Evolutionary conservation across 2,888 invertebrate species (phyloP), one percentile per base, ranked within the genome.

Genomic region (Liposcelis brunnea): DNA sequence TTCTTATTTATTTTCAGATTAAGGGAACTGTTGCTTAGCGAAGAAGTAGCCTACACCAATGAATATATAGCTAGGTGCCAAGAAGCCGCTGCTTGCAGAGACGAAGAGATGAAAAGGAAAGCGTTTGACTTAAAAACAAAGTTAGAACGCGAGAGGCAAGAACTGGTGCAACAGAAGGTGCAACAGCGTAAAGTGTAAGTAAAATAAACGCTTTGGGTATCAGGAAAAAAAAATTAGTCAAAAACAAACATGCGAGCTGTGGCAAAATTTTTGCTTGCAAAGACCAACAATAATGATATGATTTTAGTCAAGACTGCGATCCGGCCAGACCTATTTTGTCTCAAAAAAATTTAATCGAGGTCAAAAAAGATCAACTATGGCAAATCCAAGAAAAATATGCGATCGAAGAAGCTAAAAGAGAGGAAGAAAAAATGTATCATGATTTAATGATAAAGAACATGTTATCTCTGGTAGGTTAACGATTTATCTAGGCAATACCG

Each of bases 371-470:
- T 21, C 40, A 40, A 11, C 19, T 14, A 5, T 40, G 40, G 40
- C 40, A 40, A 21, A 40, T 40, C 19, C 12, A 19, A 10, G 40
- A 40, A 18, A 40, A 40, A 19, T 19, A 19, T 14, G 40, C 40
- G 10, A 40, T 40, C 4, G 16, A 16, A 18, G 16, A 16, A 14
- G 21, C 15, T 10, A 40, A 40, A 11, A 21, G 19, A 18, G 19
- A 40, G 11, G 40, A 40, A 19, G 40, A 40, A 19, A 19, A 40
- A 19, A 19, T 19, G 12, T 40, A 40, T 19, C 40, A 40, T 19
- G 40, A 40, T 21, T 19, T 40, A 18, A 40, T 40, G 18, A 14
- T 40, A 6, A 14, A 40, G 11, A 40, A 40, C 11, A n/a, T 40
- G 15, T n/a, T 19, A 40, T 7, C 16, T 6, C n/a, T 21, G 40